Conservation (phyloP, 2,113 vertebrate genomes). For the Collichthys lucidus region DNA sequence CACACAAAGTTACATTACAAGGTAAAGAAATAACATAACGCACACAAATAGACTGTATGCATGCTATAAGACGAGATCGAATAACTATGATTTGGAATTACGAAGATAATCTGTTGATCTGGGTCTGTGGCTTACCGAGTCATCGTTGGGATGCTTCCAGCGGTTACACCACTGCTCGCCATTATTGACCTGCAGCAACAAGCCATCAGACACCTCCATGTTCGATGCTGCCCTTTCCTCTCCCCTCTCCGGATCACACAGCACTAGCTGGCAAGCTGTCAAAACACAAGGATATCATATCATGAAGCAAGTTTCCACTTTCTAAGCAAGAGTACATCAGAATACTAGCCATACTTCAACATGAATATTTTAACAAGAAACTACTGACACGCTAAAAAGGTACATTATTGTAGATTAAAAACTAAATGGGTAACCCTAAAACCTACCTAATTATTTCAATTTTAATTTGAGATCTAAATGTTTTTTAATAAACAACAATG, state of each 20-base stretch:
- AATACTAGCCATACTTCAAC: not conserved
- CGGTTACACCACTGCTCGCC: conserved; percentile 80
- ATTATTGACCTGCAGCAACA: conserved; percentile 82
- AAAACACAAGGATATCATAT: conserved; percentile 13
- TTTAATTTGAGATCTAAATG: not conserved
- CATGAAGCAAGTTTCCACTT: not conserved
- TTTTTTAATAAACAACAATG: not conserved
- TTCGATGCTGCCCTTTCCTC: conserved; percentile 59
- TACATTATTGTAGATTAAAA: not conserved
- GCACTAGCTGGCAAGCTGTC: conserved; percentile 76
- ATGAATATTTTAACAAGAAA: not conserved
- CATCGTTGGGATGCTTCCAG: conserved; percentile 82
- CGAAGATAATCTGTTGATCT: not conserved
- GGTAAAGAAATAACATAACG: not conserved
- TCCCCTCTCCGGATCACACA: conserved; percentile 61
- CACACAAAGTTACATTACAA: conserved; percentile 11
- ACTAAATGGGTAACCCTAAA: not conserved
- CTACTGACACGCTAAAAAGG: not conserved
- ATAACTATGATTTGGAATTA: not conserved
- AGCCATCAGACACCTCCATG: conserved; percentile 79
- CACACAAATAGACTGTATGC: not conserved
- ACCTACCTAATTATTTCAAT: not conserved
- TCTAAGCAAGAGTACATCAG: too few relatives aligned
- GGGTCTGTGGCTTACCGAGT: conserved; percentile 72
- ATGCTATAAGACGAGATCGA: conserved; percentile 15